Conservation (phyloP, 2,888 invertebrate species). For the Luperina nickerlii region DNA sequence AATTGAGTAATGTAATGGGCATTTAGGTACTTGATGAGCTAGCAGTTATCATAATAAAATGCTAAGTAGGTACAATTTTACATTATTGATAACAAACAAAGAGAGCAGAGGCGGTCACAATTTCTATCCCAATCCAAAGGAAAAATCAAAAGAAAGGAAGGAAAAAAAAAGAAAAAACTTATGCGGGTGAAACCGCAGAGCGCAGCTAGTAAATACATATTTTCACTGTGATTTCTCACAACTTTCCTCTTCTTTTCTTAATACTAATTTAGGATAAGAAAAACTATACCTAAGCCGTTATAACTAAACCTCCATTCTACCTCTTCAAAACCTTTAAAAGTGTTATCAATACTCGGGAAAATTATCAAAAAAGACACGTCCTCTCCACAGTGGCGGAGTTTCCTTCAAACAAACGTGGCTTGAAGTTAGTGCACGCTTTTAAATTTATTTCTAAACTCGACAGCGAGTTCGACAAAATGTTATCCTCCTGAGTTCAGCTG, state of each 20-base stretch:
- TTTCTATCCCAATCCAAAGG: no score
- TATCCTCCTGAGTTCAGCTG: slow-evolving; percentile 67
- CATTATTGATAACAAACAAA: not conserved
- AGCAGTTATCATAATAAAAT: not conserved
- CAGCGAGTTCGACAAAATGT: slow-evolving; percentile 77
- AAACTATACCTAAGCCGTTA: not conserved
- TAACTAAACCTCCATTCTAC: not conserved
- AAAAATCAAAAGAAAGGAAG: no score
- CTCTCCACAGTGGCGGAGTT: slow-evolving; percentile 72
- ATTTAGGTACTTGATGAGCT: not conserved
- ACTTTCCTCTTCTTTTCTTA: no score
- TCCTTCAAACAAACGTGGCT: slow-evolving; percentile 77
- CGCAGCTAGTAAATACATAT: no score
- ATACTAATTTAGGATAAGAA: no score
- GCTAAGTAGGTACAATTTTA: not conserved
- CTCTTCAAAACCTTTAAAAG: not conserved
- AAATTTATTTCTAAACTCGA: slow-evolving; percentile 82
- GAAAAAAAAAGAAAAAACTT: no score
- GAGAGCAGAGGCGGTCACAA: not conserved
- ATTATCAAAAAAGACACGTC: slow-evolving; percentile 74
- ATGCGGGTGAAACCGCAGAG: no score
- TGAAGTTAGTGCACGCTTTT: slow-evolving; percentile 77
- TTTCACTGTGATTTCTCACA: no score
- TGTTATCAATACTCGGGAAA: slow-evolving; percentile 20
- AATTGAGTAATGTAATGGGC: not conserved